Evolutionary conservation across 2,113 vertebrate species (phyloP).

Genomic region (Sapayoa aenigma): DNA sequence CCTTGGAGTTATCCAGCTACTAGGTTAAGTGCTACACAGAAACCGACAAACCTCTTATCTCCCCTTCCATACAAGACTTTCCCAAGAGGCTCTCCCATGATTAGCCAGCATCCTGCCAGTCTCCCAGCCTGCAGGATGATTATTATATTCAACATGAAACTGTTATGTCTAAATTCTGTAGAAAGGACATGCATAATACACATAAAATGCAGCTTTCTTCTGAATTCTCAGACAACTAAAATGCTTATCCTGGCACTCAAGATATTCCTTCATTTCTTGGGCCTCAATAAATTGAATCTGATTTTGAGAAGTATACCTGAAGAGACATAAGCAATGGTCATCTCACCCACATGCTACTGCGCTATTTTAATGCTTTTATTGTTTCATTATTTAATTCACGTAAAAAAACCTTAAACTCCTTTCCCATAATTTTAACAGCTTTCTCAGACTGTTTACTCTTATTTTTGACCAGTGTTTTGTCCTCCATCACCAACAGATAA

Average conservation of each 20-base stretch:
- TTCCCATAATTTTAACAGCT: not conserved
- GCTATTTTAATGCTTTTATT: not conserved
- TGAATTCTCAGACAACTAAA: not conserved
- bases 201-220: not conserved
- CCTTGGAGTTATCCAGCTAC: not conserved
- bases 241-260: not conserved
- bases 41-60: not conserved
- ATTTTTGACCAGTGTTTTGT: not conserved
- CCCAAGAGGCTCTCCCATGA: not conserved
- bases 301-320: not conserved
- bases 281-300: not conserved
- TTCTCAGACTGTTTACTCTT: not conserved
- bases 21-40: not conserved
- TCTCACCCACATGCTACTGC: accelerated
- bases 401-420: not conserved
- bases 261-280: not conserved
- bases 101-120: not conserved
- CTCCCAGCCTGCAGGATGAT: not conserved
- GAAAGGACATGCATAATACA: not conserved
- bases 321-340: not conserved
- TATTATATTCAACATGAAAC: not conserved
- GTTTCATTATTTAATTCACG: not conserved
- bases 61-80: not conserved
- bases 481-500: not conserved
- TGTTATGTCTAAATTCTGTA: not conserved